Evolutionary conservation across 2,888 invertebrate genomes (phyloP), one percentile per base, ranked within the genome.

Genomic region (Andrena camellia): DNA sequence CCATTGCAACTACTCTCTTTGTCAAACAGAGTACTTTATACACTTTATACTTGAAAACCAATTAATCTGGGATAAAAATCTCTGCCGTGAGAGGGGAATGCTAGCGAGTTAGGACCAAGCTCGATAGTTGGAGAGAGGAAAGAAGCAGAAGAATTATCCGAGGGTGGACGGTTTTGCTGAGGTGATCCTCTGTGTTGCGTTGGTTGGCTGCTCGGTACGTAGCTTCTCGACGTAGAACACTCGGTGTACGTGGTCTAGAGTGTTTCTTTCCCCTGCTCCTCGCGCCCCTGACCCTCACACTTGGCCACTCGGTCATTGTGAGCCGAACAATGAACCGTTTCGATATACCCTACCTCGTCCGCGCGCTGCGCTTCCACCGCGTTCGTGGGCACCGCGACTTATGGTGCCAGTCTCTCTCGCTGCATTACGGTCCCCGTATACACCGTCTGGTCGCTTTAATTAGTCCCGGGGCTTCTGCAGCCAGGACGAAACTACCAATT

Each of bases 281-380:
- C 72, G 75, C 83, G 84, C 78, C 88, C 88, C 84, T 88, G 88
- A 88, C 83, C 87, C 88, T 88, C 85, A 71, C 84, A 88, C 88
- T 88, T 88, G 87, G 88, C 88, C 88, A 88, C 88, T 88, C 88
- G 88, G 88, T 88, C 87, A 88, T 88, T 88, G 86, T 84, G 76
- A 75, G 78, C 78, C 84, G 83, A 71, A 88, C 88, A 88, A 88
- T 88, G 88, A 88, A 88, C 88, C 82, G 88, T 86, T 86, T 80
- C 88, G 77, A 88, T 86, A 77, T 86, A 84, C 59, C 60, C 72
- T 77, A n/a, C 42, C 72, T 63, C 54, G 66, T 23, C 31, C 71
- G 52, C 74, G 63, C 77, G 71, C 77, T 74, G 67, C 82, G 71
- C 77, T 80, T 81, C 83, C 71, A 57, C 63, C 17, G 42, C 23